These are phyloP conservation scores for Drosophila paulistorum DNA, from an alignment of 1,140 invertebrate species.

Conservation along the genomic window DNA sequence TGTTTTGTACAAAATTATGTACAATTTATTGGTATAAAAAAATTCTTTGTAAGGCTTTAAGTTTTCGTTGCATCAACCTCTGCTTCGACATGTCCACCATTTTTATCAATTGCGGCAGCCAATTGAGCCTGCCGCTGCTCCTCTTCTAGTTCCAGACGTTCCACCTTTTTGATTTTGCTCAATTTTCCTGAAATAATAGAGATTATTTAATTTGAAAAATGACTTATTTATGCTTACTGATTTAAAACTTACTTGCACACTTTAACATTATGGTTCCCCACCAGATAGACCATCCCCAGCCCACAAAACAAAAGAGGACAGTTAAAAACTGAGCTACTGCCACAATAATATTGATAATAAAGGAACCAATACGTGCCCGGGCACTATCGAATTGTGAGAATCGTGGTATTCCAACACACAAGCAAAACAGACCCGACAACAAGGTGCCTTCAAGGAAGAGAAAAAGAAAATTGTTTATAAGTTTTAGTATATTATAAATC, in stretches of 20 bases:
- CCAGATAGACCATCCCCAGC: conserved; percentile 98
- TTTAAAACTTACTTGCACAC: conserved; percentile 86
- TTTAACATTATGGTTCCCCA: conserved; percentile 96
- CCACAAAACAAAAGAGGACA: conserved; percentile 96
- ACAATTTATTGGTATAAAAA: conserved; percentile 54
- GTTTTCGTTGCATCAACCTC: conserved; percentile 64
- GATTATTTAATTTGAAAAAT: background rate
- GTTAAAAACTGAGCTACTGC: conserved; percentile 94
- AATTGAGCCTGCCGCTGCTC: conserved; percentile 75
- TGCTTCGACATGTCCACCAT: conserved; percentile 37
- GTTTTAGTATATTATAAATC: background rate
- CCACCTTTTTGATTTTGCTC: conserved; percentile 81
- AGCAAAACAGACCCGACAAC: conserved; percentile 92
- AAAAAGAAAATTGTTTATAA: conserved; percentile 24
- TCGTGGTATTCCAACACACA: conserved; percentile 94
- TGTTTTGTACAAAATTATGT: conserved; percentile 48
- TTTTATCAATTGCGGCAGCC: conserved; percentile 53
- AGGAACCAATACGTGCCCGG: conserved; percentile 88
- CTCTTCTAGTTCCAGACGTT: conserved; percentile 77
- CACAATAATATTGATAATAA: conserved; percentile 93
- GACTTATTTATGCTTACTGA: background rate
- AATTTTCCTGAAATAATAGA: conserved; percentile 56
- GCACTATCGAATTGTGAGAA: conserved; percentile 90
- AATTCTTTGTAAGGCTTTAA: conserved; percentile 37
- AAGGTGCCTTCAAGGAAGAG: conserved; percentile 88